Evolutionary conservation across 2,888 invertebrate species (phyloP).

Genomic region (Drosophila birchii): DNA sequence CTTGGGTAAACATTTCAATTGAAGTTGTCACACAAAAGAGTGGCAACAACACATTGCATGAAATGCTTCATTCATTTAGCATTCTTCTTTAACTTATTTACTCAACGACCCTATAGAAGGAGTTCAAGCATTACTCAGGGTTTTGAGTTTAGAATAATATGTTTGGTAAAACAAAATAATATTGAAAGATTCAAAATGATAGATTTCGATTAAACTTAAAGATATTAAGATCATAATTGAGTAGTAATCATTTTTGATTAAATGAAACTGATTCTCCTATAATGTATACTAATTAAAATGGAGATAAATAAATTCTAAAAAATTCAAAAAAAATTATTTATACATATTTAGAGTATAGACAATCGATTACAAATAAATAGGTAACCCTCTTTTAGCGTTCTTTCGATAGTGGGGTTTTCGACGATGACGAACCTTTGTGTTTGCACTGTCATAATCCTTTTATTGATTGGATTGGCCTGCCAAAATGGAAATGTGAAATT

Average conservation of each 20-base stretch:
- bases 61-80: slow-evolving; percentile 46
- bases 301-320: too few relatives aligned
- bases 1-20: slow-evolving; percentile 71
- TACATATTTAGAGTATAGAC: neutral
- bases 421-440: slow-evolving; percentile 46
- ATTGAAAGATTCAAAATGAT: neutral
- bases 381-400: neutral
- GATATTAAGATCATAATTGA: neutral
- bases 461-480: slow-evolving; percentile 76
- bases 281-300: neutral
- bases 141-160: neutral
- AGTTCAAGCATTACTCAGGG: neutral
- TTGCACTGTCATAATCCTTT: slow-evolving; percentile 76
- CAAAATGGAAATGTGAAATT: slow-evolving; percentile 60
- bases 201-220: neutral
- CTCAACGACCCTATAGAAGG: slow-evolving; percentile 12
- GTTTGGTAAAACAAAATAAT: neutral
- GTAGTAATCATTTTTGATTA: neutral
- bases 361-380: neutral
- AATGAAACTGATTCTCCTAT: neutral
- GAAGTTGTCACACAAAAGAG: slow-evolving; percentile 47
- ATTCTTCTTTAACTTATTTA: slow-evolving; percentile 9
- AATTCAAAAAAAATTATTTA: too few relatives aligned
- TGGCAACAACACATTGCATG: slow-evolving; percentile 22
- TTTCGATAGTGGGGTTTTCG: slow-evolving; percentile 8